These are phyloP conservation scores for Cephalotes varians DNA, from an alignment of 2,888 invertebrate genomes.

Conservation along the genomic window DNA sequence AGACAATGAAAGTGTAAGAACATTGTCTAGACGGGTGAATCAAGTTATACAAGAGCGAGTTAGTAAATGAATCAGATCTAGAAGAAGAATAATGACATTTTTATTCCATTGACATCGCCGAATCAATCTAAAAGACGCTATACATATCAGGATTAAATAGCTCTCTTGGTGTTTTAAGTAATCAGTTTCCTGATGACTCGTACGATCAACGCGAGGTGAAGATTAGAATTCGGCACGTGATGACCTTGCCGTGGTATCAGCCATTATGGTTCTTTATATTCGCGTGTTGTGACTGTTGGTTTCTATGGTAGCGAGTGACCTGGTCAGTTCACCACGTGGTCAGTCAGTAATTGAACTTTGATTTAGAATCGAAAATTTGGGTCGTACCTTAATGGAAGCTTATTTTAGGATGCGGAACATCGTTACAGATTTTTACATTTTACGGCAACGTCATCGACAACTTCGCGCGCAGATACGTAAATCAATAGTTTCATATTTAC, in stretches of 20 bases:
- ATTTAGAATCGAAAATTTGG: constrained; percentile 67
- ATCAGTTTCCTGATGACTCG: constrained; percentile 4
- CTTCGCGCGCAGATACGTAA: constrained; percentile 25
- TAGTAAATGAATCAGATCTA: background rate
- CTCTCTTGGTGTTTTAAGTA: background rate
- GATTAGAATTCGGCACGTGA: constrained; percentile 68
- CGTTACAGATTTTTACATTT: constrained; percentile 53
- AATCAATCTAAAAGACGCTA: background rate
- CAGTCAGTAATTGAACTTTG: constrained; percentile 79
- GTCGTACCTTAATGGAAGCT: constrained; percentile 62
- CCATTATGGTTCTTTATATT: constrained; percentile 74
- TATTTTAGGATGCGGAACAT: constrained; percentile 62
- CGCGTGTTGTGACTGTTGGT: constrained; percentile 82
- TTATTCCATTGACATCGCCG: background rate
- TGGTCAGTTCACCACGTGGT: constrained; percentile 85
- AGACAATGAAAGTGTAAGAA: background rate
- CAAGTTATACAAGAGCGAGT: background rate
- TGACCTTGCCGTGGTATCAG: constrained; percentile 81
- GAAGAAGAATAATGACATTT: background rate
- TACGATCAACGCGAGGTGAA: constrained; percentile 27
- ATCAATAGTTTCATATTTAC: constrained; percentile 38
- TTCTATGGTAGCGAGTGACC: constrained; percentile 84
- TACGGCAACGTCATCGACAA: constrained; percentile 35
- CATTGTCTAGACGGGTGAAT: background rate
- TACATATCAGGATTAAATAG: background rate